Conservation (phyloP, 2,113 vertebrate species). For the Sisor rabdophorus region DNA sequence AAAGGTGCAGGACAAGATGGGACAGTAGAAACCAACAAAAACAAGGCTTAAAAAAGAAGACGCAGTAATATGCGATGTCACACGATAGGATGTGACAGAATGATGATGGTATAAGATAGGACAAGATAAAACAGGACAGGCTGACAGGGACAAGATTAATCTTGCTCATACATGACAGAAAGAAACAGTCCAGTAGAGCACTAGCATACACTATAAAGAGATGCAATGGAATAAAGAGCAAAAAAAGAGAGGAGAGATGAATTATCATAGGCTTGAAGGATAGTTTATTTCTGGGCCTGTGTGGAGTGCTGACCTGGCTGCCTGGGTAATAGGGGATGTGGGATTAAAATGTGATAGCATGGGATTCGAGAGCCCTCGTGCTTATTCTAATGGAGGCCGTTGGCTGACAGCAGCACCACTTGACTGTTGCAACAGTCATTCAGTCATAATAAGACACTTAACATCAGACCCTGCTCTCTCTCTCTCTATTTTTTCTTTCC, state of each 20-base stretch:
- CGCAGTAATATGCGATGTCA: too few relatives aligned
- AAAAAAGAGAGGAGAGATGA: conserved; percentile 28
- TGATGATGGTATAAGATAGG: too few relatives aligned
- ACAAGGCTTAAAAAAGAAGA: too few relatives aligned
- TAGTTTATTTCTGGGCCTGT: conserved; percentile 66
- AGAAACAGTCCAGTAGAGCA: not conserved
- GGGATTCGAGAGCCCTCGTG: conserved; percentile 71
- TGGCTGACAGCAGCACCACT: conserved; percentile 67
- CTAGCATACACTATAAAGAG: too few relatives aligned
- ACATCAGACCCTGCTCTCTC: conserved; percentile 51
- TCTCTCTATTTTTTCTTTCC: conserved; percentile 31
- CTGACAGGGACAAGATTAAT: too few relatives aligned
- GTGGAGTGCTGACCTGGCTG: conserved; percentile 70
- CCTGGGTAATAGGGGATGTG: conserved; percentile 66
- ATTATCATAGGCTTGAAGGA: conserved; percentile 54
- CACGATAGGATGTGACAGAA: not conserved
- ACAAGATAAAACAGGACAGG: not conserved
- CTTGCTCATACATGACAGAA: accelerated
- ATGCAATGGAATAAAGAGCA: not conserved
- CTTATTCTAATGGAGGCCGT: conserved; percentile 75
- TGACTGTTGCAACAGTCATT: conserved; percentile 56
- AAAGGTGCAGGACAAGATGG: too few relatives aligned
- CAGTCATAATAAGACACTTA: conserved; percentile 60
- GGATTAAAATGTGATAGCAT: conserved; percentile 77
- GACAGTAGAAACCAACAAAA: too few relatives aligned